Conservation (phyloP, 2,888 invertebrate species). For the Geotrupes spiniger region DNA sequence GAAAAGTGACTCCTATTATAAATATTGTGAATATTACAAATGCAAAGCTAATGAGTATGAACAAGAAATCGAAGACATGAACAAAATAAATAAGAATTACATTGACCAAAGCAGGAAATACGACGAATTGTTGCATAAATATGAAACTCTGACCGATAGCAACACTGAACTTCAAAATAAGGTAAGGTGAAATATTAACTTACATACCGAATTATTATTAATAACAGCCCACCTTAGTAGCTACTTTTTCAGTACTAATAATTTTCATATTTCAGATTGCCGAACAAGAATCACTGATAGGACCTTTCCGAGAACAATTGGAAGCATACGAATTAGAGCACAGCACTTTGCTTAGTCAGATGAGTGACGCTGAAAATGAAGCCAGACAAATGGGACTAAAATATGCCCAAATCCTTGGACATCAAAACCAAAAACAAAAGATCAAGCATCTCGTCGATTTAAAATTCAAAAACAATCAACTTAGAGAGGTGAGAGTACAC, state of each 20-base stretch:
- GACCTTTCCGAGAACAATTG: conserved; percentile 50
- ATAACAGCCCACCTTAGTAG: not conserved
- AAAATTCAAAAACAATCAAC: conserved; percentile 49
- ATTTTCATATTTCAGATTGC: conserved; percentile 25
- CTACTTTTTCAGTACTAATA: not conserved
- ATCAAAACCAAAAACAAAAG: conserved; percentile 65
- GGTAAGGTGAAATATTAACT: conserved; percentile 28
- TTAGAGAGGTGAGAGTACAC: conserved; percentile 47
- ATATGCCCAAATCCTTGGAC: conserved; percentile 60
- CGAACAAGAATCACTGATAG: conserved; percentile 41
- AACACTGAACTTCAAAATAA: conserved; percentile 36
- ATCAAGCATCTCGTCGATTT: conserved; percentile 56
- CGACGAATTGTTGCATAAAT: conserved; percentile 39
- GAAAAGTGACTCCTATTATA: conserved; percentile 30
- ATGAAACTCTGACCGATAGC: conserved; percentile 34
- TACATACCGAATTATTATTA: not conserved
- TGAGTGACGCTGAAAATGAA: conserved; percentile 49
- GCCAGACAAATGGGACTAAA: conserved; percentile 55
- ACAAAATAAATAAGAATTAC: conserved; percentile 39
- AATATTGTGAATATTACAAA: conserved; percentile 37
- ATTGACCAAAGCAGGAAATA: conserved; percentile 44
- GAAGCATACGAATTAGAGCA: conserved; percentile 53
- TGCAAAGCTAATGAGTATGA: conserved; percentile 35
- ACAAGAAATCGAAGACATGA: conserved; percentile 36
- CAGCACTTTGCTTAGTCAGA: conserved; percentile 42